Base-by-base conservation (phyloP, 2,888 invertebrate species). In the Agrochola lychnidis region DNA sequence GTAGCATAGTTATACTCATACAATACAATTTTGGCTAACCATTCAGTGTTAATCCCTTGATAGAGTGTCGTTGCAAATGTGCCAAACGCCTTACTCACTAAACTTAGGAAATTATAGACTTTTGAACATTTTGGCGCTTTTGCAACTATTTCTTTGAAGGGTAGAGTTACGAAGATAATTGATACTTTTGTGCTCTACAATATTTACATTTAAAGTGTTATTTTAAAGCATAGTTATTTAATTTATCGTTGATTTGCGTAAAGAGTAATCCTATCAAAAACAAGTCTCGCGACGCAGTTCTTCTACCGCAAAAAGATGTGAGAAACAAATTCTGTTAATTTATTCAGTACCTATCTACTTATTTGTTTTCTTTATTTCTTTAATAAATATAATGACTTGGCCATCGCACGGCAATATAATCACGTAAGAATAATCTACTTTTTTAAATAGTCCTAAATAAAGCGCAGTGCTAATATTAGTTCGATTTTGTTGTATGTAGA, bases 21-120 rank as follows among this genome's bases (percentile, higher is more conserved):
- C 45, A 59, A 72, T 68, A 83, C 59, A 57, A 63, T 68, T 30
- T 66, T 70, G 69, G 75, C 69, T 22, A 68, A 67, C 75, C 72
- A 79, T 61, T 57, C 42, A 48, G 36, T 22, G 71, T 22, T 75
- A 75, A 82, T 83, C 75, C 75, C 57, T 59, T 70, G 82, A 83
- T 79, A 19, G n/a, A 79, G 63, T 75, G 71, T 19, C 16, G 30
- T 67, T 72, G 64, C 62, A 66, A 70, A 14, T 69, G 75, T 72
- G 83, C 83, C 79, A 83, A 79, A 51, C 79, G 53, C 63, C 40
- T 57, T n/a, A 48, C 67, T 59, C 30, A 62, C 66, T 53, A 67
- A 66, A 70, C 56, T 22, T 56, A 51, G 1, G 7, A 78, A 74
- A 73, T 71, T n/a, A 68, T 59, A 19, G 51, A 48, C 36, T 67